Evolutionary conservation across 2,797 vertebrate genomes (phyloP), one percentile per base, ranked within the genome.

Genomic region (Ispidina lecontei): DNA sequence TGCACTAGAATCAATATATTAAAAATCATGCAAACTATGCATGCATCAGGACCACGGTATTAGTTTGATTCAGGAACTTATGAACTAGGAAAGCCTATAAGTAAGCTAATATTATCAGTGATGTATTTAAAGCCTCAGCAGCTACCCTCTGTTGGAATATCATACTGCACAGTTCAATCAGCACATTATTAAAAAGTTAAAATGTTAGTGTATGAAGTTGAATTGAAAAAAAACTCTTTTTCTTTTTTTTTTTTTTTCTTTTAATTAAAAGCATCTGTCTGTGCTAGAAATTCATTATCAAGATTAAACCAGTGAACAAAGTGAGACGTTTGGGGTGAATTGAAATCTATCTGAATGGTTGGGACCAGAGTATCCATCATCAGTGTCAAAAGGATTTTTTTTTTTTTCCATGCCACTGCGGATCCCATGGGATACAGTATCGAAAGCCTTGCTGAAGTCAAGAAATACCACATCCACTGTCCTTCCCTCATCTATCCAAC

Each of bases 1-100:
- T 35, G 7, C 6, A 47, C n/a, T 65, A 21, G 11, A 68, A 71
- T 80, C 15, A 65, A 7, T 52, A 47, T 58, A 44, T 39, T 16
- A 65, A 81, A 76, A 75, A 31, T 81, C 7, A 44, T 44, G 12
- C 20, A 76, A 84, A 88, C 25, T 6, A 31, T 41, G 29, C 7
- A 68, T n/a, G 8, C 4, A 49, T 20, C 55, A 44, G 71, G 69
- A 63, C 68, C 70, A 74, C 15, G 62, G 22, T 46, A 78, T 86
- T 82, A 65, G 6, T 23, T 71, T 74, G 64, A 79, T 89, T 93
- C 90, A 89, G 62, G 43, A 94, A 84, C 18, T 41, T 41, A 54
- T 22, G 43, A 85, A 51, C 9, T 29, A 75, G 63, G 20, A 43
- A 82, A 21, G 6, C 39, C 39, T 82, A 68, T 31, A 92, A 96